Evolutionary conservation across 1,140 invertebrate species (phyloP).

Genomic region (Brachionus angularis): DNA sequence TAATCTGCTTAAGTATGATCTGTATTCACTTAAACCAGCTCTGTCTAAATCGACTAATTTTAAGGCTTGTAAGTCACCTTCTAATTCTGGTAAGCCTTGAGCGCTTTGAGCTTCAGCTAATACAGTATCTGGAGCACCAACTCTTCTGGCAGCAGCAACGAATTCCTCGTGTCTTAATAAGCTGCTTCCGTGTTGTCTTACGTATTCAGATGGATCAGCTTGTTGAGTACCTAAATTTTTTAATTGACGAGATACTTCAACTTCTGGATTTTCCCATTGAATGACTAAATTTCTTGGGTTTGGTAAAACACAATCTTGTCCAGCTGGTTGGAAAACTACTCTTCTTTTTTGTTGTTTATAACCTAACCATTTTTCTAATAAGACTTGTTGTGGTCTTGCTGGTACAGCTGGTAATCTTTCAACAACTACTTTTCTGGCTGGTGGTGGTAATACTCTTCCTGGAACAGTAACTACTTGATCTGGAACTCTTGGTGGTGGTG

Average conservation of each 20-base stretch:
- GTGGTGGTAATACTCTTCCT: background rate
- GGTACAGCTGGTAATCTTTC: background rate
- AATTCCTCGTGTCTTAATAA: constrained; percentile 21
- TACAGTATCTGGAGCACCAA: constrained; percentile 8
- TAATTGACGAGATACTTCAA: background rate
- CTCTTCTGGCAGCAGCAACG: background rate
- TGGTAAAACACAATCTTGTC: background rate
- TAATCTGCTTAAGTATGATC: background rate
- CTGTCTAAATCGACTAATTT: constrained; percentile 20
- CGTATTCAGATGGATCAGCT: constrained; percentile 39
- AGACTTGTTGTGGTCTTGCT: no score
- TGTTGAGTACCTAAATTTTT: constrained; percentile 31
- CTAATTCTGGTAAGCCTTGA: constrained; percentile 22
- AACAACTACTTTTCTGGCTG: constrained; percentile 1
- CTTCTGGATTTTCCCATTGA: constrained; percentile 41
- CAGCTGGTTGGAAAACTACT: constrained; percentile 27
- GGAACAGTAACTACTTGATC: no score
- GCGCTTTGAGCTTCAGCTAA: background rate
- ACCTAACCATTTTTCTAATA: constrained; percentile 40
- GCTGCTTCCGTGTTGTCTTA: constrained; percentile 22
- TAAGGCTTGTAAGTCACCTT: constrained; percentile 13
- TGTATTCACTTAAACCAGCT: constrained; percentile 11
- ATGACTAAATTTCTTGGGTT: constrained; percentile 36
- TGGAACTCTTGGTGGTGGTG: no score
- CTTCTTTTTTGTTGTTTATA: constrained; percentile 14